These are phyloP conservation scores for Acronicta alni DNA, from an alignment of 2,888 invertebrate genomes.

Conservation along the genomic window DNA sequence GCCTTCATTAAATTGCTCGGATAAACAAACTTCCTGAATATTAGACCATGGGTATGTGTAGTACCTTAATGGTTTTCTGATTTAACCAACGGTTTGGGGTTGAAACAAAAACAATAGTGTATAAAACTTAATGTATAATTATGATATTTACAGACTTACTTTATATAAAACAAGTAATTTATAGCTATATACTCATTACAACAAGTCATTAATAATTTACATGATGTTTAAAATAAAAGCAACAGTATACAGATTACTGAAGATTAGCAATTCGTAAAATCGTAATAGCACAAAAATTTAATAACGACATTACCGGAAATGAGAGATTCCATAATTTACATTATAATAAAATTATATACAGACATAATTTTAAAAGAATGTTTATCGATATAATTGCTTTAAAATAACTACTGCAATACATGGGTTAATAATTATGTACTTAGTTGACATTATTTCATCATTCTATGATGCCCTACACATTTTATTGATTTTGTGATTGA, in stretches of 20 bases:
- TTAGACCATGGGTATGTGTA: not conserved
- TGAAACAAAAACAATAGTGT: conserved; percentile 85
- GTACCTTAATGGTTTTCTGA: conserved; percentile 4
- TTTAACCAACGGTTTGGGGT: conserved; percentile 52
- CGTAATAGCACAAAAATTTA: conserved; percentile 81
- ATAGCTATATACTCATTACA: conserved; percentile 89
- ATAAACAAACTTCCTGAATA: conserved; percentile 15
- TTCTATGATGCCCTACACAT: conserved; percentile 20
- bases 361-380: conserved; percentile 74
- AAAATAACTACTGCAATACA: conserved; percentile 43
- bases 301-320: conserved; percentile 82
- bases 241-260: conserved; percentile 85
- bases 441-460: conserved; percentile 18
- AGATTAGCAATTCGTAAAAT: conserved; percentile 78
- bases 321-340: conserved; percentile 88
- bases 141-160: conserved; percentile 88
- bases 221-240: conserved; percentile 86
- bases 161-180: conserved; percentile 89
- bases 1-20: conserved; percentile 62
- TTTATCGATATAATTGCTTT: conserved; percentile 77
- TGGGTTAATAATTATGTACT: conserved; percentile 17
- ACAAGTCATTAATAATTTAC: conserved; percentile 88
- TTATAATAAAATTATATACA: conserved; percentile 83
- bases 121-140: conserved; percentile 90
- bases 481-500: conserved; percentile 8